Conservation (phyloP, 2,113 vertebrate species). For the Synchiropus splendidus region DNA sequence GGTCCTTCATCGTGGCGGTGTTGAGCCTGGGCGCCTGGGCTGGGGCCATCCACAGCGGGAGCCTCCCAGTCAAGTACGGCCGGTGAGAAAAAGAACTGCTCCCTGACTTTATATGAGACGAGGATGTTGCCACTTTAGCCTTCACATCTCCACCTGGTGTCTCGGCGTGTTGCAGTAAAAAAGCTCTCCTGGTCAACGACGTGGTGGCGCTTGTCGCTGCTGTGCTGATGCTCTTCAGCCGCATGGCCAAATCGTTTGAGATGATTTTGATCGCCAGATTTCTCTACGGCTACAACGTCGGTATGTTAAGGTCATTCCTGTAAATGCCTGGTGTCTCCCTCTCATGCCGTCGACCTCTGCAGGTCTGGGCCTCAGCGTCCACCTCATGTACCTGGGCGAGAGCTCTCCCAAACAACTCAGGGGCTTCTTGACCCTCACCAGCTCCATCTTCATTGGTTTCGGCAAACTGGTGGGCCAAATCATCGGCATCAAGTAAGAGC, state of each 20-base stretch:
- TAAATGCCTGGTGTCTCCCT: not conserved
- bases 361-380: slow-evolving; percentile 64
- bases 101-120: not conserved
- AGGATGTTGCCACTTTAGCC: too few relatives aligned
- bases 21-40: slow-evolving; percentile 61
- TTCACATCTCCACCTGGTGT: slow-evolving; percentile 14
- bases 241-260: slow-evolving; percentile 63
- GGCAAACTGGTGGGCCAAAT: slow-evolving; percentile 68
- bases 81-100: slow-evolving; percentile 45
- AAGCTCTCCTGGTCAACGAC: slow-evolving; percentile 60
- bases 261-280: slow-evolving; percentile 70
- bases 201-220: slow-evolving; percentile 61
- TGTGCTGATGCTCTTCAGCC: slow-evolving; percentile 63
- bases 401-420: slow-evolving; percentile 66
- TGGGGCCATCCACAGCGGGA: slow-evolving; percentile 57
- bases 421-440: slow-evolving; percentile 62
- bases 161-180: too few relatives aligned
- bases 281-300: slow-evolving; percentile 65
- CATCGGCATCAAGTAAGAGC: slow-evolving; percentile 64
- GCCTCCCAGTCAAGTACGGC: slow-evolving; percentile 61
- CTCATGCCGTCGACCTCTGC: slow-evolving; percentile 2
- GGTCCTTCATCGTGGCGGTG: slow-evolving; percentile 68
- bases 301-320: slow-evolving; percentile 31
- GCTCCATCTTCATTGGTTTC: slow-evolving; percentile 57
- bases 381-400: slow-evolving; percentile 66